Evolutionary conservation across 2,113 vertebrate species (phyloP).

Genomic region (Lophochroa leadbeateri): DNA sequence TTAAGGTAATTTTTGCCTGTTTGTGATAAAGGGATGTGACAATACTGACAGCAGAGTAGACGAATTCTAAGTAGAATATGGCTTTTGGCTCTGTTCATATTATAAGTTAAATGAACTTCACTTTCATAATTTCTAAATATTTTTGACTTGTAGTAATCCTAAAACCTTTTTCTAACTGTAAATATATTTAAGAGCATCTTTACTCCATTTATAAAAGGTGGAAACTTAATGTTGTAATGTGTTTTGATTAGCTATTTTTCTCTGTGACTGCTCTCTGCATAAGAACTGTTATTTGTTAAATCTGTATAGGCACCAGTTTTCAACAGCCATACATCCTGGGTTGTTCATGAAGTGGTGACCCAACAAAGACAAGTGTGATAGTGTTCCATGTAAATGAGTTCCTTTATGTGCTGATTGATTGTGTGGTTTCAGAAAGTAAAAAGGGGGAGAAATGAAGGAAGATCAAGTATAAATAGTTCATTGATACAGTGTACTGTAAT

Average conservation of each 20-base stretch:
- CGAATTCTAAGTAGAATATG: neutral
- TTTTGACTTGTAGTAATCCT: slow-evolving; percentile 36
- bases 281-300: slow-evolving; percentile 53
- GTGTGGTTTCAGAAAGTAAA: slow-evolving; percentile 21
- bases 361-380: slow-evolving; percentile 2
- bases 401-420: slow-evolving; percentile 36
- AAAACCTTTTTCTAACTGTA: slow-evolving; percentile 44
- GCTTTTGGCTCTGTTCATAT: slow-evolving; percentile 7
- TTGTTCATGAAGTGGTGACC: slow-evolving; percentile 12
- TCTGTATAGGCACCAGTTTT: slow-evolving; percentile 31
- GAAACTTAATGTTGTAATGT: slow-evolving; percentile 62
- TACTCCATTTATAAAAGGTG: slow-evolving; percentile 60
- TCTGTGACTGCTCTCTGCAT: slow-evolving; percentile 47
- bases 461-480: slow-evolving; percentile 16
- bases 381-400: slow-evolving; percentile 54
- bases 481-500: neutral
- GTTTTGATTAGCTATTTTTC: slow-evolving; percentile 62
- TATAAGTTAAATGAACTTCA: slow-evolving; percentile 37
- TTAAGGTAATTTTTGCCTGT: neutral
- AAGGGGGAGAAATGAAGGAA: neutral
- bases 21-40: slow-evolving; percentile 1
- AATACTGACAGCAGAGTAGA: slow-evolving; percentile 18
- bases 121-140: slow-evolving; percentile 23
- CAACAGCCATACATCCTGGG: slow-evolving; percentile 22
- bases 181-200: slow-evolving; percentile 66